Conservation (phyloP, 1,140 invertebrate species). For the Acyrthosiphon pisum region DNA sequence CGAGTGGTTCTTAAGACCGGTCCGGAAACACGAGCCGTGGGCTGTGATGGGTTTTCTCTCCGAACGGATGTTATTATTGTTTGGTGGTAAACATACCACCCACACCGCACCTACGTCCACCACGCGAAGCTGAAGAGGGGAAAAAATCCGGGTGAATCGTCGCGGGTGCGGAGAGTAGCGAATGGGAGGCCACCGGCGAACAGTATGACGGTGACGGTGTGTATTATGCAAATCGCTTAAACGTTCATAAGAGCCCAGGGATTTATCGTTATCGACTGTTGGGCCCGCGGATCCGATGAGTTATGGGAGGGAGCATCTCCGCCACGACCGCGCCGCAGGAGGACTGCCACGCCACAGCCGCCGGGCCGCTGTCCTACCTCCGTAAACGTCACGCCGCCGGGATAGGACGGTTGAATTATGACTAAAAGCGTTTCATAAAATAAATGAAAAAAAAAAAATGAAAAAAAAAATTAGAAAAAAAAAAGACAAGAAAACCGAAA, state of each 20-base stretch:
- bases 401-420: slow-evolving; percentile 35
- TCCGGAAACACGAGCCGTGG: neutral
- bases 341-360: neutral
- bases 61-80: neutral
- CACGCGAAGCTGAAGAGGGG: neutral
- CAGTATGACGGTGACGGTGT: neutral
- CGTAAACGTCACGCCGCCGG: neutral
- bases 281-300: neutral
- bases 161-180: neutral
- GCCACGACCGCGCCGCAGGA: neutral
- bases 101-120: neutral
- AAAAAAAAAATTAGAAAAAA: neutral
- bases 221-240: slow-evolving; percentile 44
- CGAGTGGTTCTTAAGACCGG: neutral
- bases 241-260: slow-evolving; percentile 4
- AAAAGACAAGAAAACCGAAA: too few relatives aligned
- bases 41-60: neutral
- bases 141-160: neutral
- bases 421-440: slow-evolving; percentile 6
- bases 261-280: slow-evolving; percentile 47
- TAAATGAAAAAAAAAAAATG: slow-evolving; percentile 20
- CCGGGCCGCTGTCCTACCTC: neutral
- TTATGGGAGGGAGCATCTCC: slow-evolving; percentile 1
- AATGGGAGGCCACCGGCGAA: neutral
- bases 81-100: neutral